Percentiles rank a stretch among this genome's conserved stretches.
These are phyloP conservation scores for Brenthis ino DNA, from an alignment of 2,888 invertebrate species.

Conservation along the genomic window DNA sequence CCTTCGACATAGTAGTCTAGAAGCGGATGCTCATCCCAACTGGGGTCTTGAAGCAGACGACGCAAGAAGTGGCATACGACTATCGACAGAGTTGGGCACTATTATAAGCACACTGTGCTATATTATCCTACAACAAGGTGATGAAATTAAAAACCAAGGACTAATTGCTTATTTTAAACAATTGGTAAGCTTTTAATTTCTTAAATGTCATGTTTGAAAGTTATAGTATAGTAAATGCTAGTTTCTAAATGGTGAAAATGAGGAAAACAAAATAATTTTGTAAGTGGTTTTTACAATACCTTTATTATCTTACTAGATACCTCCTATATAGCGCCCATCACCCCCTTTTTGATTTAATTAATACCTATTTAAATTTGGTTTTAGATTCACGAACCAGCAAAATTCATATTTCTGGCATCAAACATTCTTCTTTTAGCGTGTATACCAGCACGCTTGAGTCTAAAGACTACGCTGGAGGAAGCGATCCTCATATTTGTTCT, in stretches of 20 bases:
- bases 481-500: conserved; percentile 95
- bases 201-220: too few relatives aligned
- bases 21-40: conserved; percentile 63
- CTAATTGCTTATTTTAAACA: conserved; percentile 94
- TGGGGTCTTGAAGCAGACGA: conserved; percentile 69
- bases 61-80: conserved; percentile 79
- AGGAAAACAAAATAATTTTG: too few relatives aligned
- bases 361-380: conserved; percentile 9
- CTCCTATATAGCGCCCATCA: too few relatives aligned
- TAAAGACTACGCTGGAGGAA: conserved; percentile 91
- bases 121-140: conserved; percentile 94
- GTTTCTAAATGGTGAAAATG: too few relatives aligned
- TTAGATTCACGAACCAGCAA: conserved; percentile 96
- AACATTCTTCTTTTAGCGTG: conserved; percentile 94
- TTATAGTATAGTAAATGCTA: too few relatives aligned
- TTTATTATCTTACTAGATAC: too few relatives aligned
- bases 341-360: background rate
- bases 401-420: conserved; percentile 95
- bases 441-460: conserved; percentile 91
- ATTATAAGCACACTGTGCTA: conserved; percentile 93
- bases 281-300: too few relatives aligned
- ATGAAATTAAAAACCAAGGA: conserved; percentile 97
- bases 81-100: conserved; percentile 92
- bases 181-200: conserved; percentile 83
- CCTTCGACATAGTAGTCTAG: conserved; percentile 85